Percentiles rank a stretch among this genome's conserved stretches.
These are phyloP conservation scores for Drosophila villosipedis DNA, from an alignment of 2,888 invertebrate genomes.

Conservation along the genomic window DNA sequence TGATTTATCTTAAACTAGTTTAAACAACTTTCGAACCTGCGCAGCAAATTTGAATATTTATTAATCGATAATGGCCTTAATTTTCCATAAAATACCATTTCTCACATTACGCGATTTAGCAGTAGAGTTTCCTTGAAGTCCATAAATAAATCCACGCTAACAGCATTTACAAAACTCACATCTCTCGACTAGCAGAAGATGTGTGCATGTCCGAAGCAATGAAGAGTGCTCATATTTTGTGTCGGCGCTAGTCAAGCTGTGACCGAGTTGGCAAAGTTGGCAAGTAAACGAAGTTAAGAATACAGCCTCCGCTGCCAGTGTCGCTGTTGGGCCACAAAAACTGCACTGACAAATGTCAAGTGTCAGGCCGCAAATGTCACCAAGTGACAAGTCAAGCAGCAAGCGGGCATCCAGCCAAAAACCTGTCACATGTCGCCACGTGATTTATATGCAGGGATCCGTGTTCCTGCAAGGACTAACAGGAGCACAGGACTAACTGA, in stretches of 20 bases:
- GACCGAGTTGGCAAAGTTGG: slow-evolving; percentile 23
- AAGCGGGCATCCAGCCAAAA: slow-evolving; percentile 63
- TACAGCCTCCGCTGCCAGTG: background rate
- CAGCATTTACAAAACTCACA: slow-evolving; percentile 9
- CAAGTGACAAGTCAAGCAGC: slow-evolving; percentile 69
- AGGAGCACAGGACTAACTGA: slow-evolving; percentile 21
- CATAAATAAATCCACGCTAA: slow-evolving; percentile 28
- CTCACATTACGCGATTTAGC: background rate
- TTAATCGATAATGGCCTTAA: background rate
- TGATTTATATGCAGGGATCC: slow-evolving; percentile 58
- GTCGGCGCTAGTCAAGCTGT: slow-evolving; percentile 29
- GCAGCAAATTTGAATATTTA: background rate
- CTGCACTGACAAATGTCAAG: slow-evolving; percentile 66
- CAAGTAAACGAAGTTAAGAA: slow-evolving; percentile 30
- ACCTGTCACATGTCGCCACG: slow-evolving; percentile 66
- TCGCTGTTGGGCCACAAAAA: slow-evolving; percentile 22
- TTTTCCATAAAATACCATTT: background rate
- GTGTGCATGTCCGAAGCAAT: slow-evolving; percentile 44
- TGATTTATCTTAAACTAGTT: background rate
- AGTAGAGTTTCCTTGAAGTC: background rate
- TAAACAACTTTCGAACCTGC: background rate
- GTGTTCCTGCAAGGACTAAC: slow-evolving; percentile 9
- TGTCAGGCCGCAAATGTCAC: slow-evolving; percentile 74
- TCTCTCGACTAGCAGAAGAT: slow-evolving; percentile 1
- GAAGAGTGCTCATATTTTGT: slow-evolving; percentile 55